Evolutionary conservation across 2,113 vertebrate species (phyloP).

Genomic region (Steatornis caripensis): DNA sequence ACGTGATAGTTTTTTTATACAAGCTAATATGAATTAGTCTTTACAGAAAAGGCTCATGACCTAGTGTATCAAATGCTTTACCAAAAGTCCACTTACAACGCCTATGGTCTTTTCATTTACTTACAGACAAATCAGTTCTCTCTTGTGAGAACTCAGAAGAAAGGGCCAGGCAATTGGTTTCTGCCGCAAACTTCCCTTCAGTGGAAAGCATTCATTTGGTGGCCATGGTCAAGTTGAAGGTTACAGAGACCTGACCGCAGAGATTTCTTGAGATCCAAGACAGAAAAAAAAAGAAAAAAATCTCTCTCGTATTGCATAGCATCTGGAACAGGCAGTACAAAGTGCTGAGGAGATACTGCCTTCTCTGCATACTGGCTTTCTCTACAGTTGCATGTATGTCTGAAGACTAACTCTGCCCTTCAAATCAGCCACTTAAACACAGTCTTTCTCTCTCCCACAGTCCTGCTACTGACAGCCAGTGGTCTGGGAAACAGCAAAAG

Average conservation of each 20-base stretch:
- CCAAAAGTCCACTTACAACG: not conserved
- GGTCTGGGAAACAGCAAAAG: not conserved
- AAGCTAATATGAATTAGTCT: not conserved
- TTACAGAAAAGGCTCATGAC: not conserved
- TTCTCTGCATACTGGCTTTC: not conserved
- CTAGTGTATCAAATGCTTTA: not conserved
- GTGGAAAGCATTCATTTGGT: not conserved
- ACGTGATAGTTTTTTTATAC: not conserved
- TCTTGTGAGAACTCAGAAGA: not conserved
- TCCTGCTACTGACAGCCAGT: not conserved
- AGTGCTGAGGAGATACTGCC: not conserved
- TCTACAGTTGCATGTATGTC: not conserved
- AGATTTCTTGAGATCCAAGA: not conserved
- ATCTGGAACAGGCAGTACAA: not conserved
- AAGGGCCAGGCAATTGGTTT: not conserved
- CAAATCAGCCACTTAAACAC: not conserved
- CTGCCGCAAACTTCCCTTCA: not conserved
- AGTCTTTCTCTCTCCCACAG: not conserved
- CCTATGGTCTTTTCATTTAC: not conserved
- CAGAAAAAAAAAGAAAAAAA: not conserved
- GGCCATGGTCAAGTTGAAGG: not conserved
- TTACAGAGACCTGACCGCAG: not conserved
- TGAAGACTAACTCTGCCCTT: not conserved
- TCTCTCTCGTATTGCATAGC: not conserved
- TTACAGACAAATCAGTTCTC: not conserved